Conservation (phyloP, 2,888 invertebrate species). For the Stenodera caucasica region DNA sequence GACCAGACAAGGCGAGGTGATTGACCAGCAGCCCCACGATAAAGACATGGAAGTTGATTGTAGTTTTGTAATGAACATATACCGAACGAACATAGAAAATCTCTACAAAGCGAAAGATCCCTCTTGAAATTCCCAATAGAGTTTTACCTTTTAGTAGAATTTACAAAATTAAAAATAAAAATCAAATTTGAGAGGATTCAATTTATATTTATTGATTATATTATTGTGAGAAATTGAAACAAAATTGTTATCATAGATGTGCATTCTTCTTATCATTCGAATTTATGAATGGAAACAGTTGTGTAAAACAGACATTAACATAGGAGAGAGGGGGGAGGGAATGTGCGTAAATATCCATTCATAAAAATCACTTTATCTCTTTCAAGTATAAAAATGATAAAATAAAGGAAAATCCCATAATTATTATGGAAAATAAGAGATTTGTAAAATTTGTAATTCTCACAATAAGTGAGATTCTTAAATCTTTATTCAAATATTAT, state of each 20-base stretch:
- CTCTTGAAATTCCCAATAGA: background rate
- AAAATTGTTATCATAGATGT: too few species aligned
- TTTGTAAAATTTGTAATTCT: too few species aligned
- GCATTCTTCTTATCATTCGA: background rate
- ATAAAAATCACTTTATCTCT: background rate
- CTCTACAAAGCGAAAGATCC: background rate
- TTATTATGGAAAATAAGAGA: too few species aligned
- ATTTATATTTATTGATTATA: too few species aligned
- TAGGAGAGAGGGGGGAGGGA: background rate
- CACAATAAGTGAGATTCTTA: too few species aligned
- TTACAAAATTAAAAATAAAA: too few species aligned
- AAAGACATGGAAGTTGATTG: slow-evolving; percentile 6
- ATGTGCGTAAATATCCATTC: background rate
- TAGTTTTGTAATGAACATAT: background rate
- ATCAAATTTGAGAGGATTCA: too few species aligned
- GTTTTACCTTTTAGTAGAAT: too few species aligned
- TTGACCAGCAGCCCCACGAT: slow-evolving; percentile 16
- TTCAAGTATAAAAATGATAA: background rate
- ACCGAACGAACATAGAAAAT: background rate
- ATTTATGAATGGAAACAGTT: background rate
- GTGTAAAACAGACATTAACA: background rate
- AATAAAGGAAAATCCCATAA: background rate
- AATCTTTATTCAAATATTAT: slow-evolving; percentile 9
- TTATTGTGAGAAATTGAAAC: too few species aligned
- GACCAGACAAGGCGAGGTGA: slow-evolving; percentile 14